Evolutionary conservation across 92 coral and sea anemone genomes (phyloP), one percentile per base, ranked within the genome.

Genomic region (Epizoanthus stellaris): DNA sequence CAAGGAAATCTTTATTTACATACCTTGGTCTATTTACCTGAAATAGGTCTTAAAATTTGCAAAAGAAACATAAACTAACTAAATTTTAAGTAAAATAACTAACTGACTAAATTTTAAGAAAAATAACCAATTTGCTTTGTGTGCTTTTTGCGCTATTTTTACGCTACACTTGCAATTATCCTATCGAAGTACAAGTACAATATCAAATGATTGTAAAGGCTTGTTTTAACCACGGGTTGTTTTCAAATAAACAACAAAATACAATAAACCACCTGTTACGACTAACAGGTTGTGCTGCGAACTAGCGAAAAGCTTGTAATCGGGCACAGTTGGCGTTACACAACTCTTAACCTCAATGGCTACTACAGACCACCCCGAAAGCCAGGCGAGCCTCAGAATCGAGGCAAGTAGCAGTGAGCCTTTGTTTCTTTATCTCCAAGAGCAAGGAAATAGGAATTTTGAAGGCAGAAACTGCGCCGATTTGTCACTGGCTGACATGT

Each of bases 381-480:
- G 5, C 19, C 8, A 14, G 43, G n/a, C 39, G 7, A 17, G 49
- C 38, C 16, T 45, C 3, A 10, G 20, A 10, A 36, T 36, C 43
- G n/a, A 14, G 74, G 9, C 19, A 69, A 69, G 45, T 39, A 69
- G 38, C 74, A 0, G 40, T 3, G 53, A 36, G 10, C 16, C 12
- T 16, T 36, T 69, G 38, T 25, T 75, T 23, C 4, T 54, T 4
- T 34, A 23, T 15, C 30, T 75, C 42, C 43, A 75, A 54, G 49
- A 34, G 59, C 77, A 72, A 72, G 64, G 40, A 57, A 75, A 75
- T 53, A 57, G 30, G 52, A 75, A 67, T 75, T 53, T 56, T 17
- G 80, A 56, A 25, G 80, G 80, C 13, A 5, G 47, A 30, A 21
- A 72, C 77, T 9, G 56, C 11, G 77, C 52, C 3, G 58, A 21